These are phyloP conservation scores for Ooceraea biroi DNA, from an alignment of 1,140 invertebrate species.

Conservation along the genomic window DNA sequence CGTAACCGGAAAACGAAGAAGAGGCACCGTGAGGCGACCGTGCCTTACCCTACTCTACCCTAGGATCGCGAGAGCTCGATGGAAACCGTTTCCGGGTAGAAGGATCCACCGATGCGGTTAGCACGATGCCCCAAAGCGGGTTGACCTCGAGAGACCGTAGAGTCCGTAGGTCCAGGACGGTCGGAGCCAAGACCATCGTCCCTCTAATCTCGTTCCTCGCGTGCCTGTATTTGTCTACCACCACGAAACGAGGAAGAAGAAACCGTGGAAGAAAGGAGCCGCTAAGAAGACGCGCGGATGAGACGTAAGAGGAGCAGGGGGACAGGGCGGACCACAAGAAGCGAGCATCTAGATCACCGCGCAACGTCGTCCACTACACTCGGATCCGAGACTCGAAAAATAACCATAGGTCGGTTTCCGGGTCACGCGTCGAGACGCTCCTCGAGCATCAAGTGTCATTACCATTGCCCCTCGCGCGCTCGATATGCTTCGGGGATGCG, in stretches of 20 bases:
- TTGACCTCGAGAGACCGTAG: constrained; percentile 81
- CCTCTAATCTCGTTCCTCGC: constrained; percentile 72
- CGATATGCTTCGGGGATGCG: constrained; percentile 66
- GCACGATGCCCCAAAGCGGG: constrained; percentile 86
- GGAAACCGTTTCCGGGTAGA: constrained; percentile 83
- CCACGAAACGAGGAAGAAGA: constrained; percentile 53
- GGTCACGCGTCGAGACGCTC: constrained; percentile 79
- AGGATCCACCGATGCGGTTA: constrained; percentile 79
- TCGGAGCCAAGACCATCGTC: constrained; percentile 74
- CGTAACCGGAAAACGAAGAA: constrained; percentile 72
- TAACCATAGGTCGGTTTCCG: constrained; percentile 79
- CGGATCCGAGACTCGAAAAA: constrained; percentile 74
- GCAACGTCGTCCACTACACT: constrained; percentile 68
- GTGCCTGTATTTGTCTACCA: constrained; percentile 47
- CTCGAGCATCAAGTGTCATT: constrained; percentile 81
- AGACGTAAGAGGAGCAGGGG: background rate
- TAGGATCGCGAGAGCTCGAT: constrained; percentile 68
- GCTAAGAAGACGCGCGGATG: constrained; percentile 46
- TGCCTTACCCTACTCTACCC: constrained; percentile 55
- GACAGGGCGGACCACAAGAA: constrained; percentile 39
- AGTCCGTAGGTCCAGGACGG: constrained; percentile 70
- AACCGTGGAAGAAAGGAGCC: constrained; percentile 18
- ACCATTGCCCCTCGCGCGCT: constrained; percentile 72
- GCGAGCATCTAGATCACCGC: constrained; percentile 75
- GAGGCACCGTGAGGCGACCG: constrained; percentile 45